Base-by-base conservation (phyloP, 2,797 vertebrate genomes). In the Sebastes itinus region DNA sequence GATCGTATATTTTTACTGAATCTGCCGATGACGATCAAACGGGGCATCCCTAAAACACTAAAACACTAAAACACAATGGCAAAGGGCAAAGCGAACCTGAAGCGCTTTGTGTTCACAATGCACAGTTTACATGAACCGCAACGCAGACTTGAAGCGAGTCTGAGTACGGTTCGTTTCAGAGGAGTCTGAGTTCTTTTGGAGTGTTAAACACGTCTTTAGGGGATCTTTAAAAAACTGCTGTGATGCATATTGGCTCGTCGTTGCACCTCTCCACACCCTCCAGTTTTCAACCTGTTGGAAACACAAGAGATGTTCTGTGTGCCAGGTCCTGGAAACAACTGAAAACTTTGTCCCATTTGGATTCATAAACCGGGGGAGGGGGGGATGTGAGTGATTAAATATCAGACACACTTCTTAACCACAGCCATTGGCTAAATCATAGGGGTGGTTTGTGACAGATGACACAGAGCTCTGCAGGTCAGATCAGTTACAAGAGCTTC, bases 401-500 rank as follows among this genome's bases (percentile, higher is more conserved):
- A 82, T 78, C 78, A 78, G 76, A 59, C 69, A 65, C 38, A 35
- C 68, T 85, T 82, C 70, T 69, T 23, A 77, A 75, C 77, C 16
- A 20, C 65, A 64, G 64, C 74, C 62, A 59, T 33, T 70, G 80
- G 76, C 11, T 64, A 65, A 32, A 23, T 52, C 23, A 38, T 52
- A 16, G 42, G 49, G 18, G 55, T 13, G 78, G 59, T 63, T 71
- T 77, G 59, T 38, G 20, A 33, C 38, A 66, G 77, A 80, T 72
- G 71, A 78, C 74, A 71, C 61, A 11, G 78, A 78, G 54, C 32
- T 70, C 64, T 61, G 60, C 23, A 7, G 77, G 65, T 80, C 79
- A 78, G 87, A 84, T 88, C 62, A 20, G 68, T 87, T 89, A 72
- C 74, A 65, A 52, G 54, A 83, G 67, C 12, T 33, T 56, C 35